Evolutionary conservation across 2,888 invertebrate genomes (phyloP).

Genomic region (Lycophotia porphyrea): DNA sequence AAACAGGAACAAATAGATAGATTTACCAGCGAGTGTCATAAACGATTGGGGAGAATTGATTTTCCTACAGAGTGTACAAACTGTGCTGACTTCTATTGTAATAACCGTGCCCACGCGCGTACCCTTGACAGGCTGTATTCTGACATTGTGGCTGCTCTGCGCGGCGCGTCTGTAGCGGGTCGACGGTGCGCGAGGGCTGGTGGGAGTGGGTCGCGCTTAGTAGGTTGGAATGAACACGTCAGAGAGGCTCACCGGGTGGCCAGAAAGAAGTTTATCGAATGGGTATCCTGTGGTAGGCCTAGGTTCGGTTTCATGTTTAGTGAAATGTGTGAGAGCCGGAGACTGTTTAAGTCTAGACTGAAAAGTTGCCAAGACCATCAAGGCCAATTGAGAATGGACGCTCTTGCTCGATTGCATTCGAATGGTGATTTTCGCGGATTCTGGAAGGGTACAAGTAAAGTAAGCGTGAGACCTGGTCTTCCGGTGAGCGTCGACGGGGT

Average conservation of each 20-base stretch:
- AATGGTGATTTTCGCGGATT: background rate
- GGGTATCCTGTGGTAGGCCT: background rate
- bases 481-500: too few relatives aligned
- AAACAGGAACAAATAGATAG: background rate
- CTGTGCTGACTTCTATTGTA: background rate
- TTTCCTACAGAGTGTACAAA: constrained; percentile 1
- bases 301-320: background rate
- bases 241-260: background rate
- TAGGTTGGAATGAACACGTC: too few relatives aligned
- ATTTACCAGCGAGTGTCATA: constrained; percentile 3
- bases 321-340: background rate
- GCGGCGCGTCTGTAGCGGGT: background rate
- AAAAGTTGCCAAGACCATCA: too few relatives aligned
- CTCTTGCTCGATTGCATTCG: background rate
- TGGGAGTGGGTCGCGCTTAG: background rate
- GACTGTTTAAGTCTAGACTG: background rate
- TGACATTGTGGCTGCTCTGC: background rate
- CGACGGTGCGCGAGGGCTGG: background rate
- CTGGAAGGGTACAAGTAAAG: background rate
- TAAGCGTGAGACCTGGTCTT: background rate
- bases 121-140: background rate
- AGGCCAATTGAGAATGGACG: background rate
- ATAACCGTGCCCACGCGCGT: background rate
- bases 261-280: background rate
- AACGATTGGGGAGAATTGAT: background rate